phyloP scores from a whole-genome alignment of 2,888 invertebrate genomes.

The Acanthopleura granulata region DNA sequence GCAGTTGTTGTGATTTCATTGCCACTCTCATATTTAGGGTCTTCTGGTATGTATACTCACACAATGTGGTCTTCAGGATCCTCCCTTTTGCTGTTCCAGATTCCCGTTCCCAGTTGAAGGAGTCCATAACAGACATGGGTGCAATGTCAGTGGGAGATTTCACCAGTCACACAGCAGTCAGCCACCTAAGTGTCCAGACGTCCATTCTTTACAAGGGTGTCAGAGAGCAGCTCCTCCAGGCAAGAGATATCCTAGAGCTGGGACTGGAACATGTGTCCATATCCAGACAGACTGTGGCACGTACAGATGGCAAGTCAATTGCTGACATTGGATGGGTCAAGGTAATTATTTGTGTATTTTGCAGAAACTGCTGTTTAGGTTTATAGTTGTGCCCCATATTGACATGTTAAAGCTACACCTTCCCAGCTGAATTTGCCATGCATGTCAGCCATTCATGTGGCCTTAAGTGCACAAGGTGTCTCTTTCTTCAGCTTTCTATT shows the following conservation, averaged over 20 bases:
- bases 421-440: too few relatives aligned
- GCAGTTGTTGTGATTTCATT: too few relatives aligned
- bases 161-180: slow-evolving; percentile 26
- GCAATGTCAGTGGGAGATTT: slow-evolving; percentile 28
- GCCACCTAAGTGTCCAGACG: slow-evolving; percentile 45
- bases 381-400: too few relatives aligned
- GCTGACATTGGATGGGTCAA: slow-evolving; percentile 67
- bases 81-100: slow-evolving; percentile 31
- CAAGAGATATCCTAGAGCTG: slow-evolving; percentile 60
- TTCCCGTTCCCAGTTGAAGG: slow-evolving; percentile 42
- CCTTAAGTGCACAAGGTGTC: too few relatives aligned
- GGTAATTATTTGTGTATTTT: slow-evolving; percentile 38
- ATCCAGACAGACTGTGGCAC: slow-evolving; percentile 58
- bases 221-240: slow-evolving; percentile 54
- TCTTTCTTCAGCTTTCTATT: too few relatives aligned
- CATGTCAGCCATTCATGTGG: too few relatives aligned
- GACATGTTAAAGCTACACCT: too few relatives aligned
- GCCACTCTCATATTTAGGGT: background rate
- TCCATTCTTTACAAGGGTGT: slow-evolving; percentile 48
- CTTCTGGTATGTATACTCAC: too few relatives aligned
- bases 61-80: background rate
- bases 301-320: slow-evolving; percentile 61
- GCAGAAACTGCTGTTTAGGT: too few relatives aligned
- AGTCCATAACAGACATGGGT: slow-evolving; percentile 44
- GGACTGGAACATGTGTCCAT: slow-evolving; percentile 63